Conservation (phyloP, 2,797 vertebrate genomes). For the Botia kubotai region DNA sequence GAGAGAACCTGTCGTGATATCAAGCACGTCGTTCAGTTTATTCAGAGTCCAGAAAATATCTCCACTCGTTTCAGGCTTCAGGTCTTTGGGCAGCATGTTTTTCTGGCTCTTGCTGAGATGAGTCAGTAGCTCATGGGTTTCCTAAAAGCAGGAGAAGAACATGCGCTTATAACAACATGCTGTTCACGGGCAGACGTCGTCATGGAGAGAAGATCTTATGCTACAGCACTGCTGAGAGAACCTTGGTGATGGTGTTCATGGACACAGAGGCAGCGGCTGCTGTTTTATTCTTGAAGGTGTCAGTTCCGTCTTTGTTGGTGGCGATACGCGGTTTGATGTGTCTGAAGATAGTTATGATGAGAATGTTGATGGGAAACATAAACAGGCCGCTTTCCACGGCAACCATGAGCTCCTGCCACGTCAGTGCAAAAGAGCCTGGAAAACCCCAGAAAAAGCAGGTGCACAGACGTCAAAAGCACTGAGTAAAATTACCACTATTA, state of each 20-base stretch:
- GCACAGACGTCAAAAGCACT: no score
- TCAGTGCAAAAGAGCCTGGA: conserved; percentile 75
- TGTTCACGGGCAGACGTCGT: neutral
- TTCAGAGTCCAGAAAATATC: conserved; percentile 75
- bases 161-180: neutral
- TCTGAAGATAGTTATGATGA: conserved; percentile 86
- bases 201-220: neutral
- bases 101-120: conserved; percentile 62
- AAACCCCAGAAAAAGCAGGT: conserved; percentile 14
- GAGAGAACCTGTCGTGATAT: conserved; percentile 75
- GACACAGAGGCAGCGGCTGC: conserved; percentile 41
- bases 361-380: conserved; percentile 89
- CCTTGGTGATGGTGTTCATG: conserved; percentile 74
- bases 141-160: conserved; percentile 57
- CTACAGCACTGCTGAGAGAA: conserved; percentile 47
- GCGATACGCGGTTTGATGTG: conserved; percentile 76
- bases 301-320: conserved; percentile 52
- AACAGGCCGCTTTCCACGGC: conserved; percentile 82
- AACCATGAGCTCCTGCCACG: conserved; percentile 82
- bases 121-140: conserved; percentile 67
- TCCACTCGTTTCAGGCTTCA: conserved; percentile 65
- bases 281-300: conserved; percentile 37
- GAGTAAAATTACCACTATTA: neutral
- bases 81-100: conserved; percentile 69
- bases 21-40: conserved; percentile 72